Evolutionary conservation across 2,888 invertebrate species (phyloP).

Genomic region (Nymphalis polychloros): DNA sequence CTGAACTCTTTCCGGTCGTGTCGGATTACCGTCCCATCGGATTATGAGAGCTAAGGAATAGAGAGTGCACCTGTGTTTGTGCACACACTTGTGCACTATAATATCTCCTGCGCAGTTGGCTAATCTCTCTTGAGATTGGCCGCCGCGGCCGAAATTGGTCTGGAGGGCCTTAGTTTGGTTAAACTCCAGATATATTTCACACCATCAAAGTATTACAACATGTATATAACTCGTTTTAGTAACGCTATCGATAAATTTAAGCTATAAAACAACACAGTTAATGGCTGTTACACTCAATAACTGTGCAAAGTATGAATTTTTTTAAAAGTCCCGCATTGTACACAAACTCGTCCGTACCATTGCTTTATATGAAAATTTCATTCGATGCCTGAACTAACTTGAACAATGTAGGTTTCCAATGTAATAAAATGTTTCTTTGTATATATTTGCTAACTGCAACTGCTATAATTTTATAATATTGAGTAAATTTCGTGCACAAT

Average conservation of each 20-base stretch:
- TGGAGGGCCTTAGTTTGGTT: no score
- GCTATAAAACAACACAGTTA: neutral
- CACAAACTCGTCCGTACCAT: neutral
- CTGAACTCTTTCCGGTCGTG: no score
- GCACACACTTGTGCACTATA: no score
- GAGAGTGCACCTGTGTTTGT: no score
- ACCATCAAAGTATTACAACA: no score
- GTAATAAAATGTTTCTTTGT: neutral
- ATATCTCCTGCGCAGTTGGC: no score
- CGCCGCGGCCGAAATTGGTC: no score
- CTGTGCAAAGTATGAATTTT: neutral
- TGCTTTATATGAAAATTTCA: constrained; percentile 5
- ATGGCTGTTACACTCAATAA: neutral
- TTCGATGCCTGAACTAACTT: neutral
- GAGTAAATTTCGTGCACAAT: no score
- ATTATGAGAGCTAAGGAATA: no score
- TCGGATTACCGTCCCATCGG: no score
- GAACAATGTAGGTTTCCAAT: neutral
- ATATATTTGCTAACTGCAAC: neutral
- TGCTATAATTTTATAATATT: neutral
- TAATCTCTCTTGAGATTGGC: no score
- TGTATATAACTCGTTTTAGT: neutral
- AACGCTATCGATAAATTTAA: neutral
- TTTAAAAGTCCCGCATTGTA: constrained; percentile 8
- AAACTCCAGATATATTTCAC: no score